Evolutionary conservation across 2,888 invertebrate species (phyloP), one percentile per base, ranked within the genome.

Genomic region (Stictocephala bisonia): DNA sequence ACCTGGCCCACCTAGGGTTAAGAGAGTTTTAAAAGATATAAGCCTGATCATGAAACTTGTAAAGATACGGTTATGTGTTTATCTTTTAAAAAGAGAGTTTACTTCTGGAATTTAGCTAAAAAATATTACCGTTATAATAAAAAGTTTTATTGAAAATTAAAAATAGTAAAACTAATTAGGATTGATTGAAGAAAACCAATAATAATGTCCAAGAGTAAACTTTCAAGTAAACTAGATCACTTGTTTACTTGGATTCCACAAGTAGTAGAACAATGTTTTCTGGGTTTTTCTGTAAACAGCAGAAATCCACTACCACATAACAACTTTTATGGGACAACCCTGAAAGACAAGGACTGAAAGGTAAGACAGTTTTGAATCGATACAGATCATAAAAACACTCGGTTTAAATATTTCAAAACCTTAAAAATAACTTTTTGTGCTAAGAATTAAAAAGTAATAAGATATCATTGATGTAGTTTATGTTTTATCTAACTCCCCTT

Each of bases 131-230:
- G n/a, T n/a, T n/a, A n/a, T n/a, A n/a, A n/a, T n/a, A n/a, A n/a
- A n/a, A n/a, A n/a, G n/a, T n/a, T n/a, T n/a, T n/a, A n/a, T n/a
- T n/a, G n/a, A n/a, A n/a, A n/a, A n/a, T n/a, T n/a, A n/a, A n/a
- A n/a, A n/a, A n/a, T n/a, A n/a, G n/a, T n/a, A n/a, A n/a, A n/a
- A n/a, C n/a, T n/a, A n/a, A n/a, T n/a, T n/a, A n/a, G n/a, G n/a
- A n/a, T n/a, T n/a, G n/a, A n/a, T n/a, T n/a, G n/a, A n/a, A n/a
- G n/a, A n/a, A n/a, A n/a, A n/a, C n/a, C n/a, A n/a, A n/a, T n/a
- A n/a, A n/a, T n/a, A n/a, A n/a, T n/a, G n/a, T 64, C 64, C 41
- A 64, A 41, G 44, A 64, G 64, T 64, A 64, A 64, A 18, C 64
- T 64, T 41, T 64, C 64, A 40, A 20, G n/a, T n/a, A n/a, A n/a